These are phyloP conservation scores for Erythrolamprus reginae DNA, from an alignment of 2,113 vertebrate genomes.

Conservation along the genomic window DNA sequence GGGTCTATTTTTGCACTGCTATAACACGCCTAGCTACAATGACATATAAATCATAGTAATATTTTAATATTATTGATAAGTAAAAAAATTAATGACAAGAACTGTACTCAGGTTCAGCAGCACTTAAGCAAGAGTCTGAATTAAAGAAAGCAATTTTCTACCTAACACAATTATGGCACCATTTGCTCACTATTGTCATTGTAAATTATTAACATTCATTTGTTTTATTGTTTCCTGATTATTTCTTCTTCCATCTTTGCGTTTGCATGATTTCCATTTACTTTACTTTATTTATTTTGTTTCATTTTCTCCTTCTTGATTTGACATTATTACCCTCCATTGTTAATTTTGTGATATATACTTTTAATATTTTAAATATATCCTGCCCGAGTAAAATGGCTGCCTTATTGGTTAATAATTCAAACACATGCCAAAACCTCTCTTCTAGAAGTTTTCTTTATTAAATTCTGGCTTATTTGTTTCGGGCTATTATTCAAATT, in stretches of 20 bases:
- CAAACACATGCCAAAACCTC: background rate
- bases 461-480: constrained; percentile 15
- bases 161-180: background rate
- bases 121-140: background rate
- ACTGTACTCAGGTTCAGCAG: background rate
- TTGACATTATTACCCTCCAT: constrained; percentile 1
- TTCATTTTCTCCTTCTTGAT: background rate
- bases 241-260: background rate
- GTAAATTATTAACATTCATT: background rate
- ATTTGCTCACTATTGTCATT: background rate
- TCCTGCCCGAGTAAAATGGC: background rate
- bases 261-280: background rate
- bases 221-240: background rate
- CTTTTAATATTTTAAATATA: constrained; percentile 22
- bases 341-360: constrained; percentile 13
- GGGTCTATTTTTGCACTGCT: background rate
- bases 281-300: background rate
- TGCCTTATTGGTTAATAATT: constrained; percentile 23
- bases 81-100: background rate
- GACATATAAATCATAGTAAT: background rate
- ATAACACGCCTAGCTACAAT: background rate
- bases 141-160: background rate
- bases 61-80: background rate
- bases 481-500: background rate
- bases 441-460: background rate